A percentile compares a stretch with the other conserved stretches of the same genome.
Evolutionary conservation across 2,888 invertebrate genomes (phyloP).

Genomic region (Tridacna crocea): DNA sequence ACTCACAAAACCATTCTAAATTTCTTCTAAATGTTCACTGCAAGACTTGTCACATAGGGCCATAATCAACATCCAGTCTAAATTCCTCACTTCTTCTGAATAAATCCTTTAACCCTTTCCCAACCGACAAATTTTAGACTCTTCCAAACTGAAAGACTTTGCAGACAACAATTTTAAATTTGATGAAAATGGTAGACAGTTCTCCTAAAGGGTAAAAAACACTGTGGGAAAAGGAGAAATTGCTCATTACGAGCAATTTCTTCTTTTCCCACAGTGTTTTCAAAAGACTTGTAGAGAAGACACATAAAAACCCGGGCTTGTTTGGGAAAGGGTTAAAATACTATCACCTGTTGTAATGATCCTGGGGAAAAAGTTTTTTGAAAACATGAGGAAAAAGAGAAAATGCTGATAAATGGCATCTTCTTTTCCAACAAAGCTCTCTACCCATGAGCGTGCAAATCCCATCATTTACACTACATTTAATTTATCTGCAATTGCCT

Average conservation of each 20-base stretch:
- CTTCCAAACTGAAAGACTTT: too few relatives aligned
- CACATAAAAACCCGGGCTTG: neutral
- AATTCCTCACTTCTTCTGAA: too few relatives aligned
- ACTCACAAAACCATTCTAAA: too few relatives aligned
- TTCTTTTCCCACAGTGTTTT: neutral
- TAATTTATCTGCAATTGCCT: too few relatives aligned
- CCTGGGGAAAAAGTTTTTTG: neutral
- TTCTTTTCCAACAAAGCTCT: neutral
- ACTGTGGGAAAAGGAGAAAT: neutral
- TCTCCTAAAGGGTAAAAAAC: neutral
- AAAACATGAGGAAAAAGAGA: neutral
- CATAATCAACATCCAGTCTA: too few relatives aligned
- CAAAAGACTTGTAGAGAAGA: neutral
- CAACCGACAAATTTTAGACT: neutral
- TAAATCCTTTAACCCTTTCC: too few relatives aligned
- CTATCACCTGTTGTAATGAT: neutral
- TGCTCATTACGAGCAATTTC: neutral
- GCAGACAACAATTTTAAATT: too few relatives aligned
- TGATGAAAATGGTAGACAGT: too few relatives aligned
- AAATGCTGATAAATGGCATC: neutral
- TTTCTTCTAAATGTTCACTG: too few relatives aligned
- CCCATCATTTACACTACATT: too few relatives aligned
- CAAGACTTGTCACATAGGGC: too few relatives aligned
- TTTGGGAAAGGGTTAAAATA: neutral
- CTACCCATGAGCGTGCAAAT: too few relatives aligned